phyloP scores from a whole-genome alignment of 1,140 invertebrate genomes.

The Drosophila bipectinata region DNA sequence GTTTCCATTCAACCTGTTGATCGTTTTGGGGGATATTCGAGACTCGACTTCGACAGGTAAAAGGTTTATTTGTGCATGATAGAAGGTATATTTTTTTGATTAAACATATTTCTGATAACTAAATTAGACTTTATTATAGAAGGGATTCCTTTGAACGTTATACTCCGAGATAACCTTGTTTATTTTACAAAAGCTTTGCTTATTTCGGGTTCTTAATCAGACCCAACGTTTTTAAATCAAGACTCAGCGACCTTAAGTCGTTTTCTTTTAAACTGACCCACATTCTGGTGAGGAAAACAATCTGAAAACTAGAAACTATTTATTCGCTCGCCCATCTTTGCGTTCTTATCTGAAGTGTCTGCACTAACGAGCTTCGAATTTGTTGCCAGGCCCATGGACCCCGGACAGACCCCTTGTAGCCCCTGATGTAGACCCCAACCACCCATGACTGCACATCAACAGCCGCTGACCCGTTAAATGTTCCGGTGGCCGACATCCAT shows the following conservation, averaged over 20 bases:
- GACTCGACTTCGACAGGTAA: conserved; percentile 4
- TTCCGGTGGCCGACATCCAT: conserved; percentile 64
- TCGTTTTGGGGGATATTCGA: conserved; percentile 9
- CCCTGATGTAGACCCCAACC: conserved; percentile 7
- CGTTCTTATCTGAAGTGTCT: conserved; percentile 73
- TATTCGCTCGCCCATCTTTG: conserved; percentile 56
- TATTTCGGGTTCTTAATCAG: background rate
- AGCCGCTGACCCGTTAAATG: conserved; percentile 74
- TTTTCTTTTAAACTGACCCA: conserved; percentile 32
- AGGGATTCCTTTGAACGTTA: background rate
- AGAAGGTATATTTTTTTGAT: background rate
- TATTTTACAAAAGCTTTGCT: background rate
- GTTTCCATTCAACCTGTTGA: conserved; percentile 35
- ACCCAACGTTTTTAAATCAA: background rate
- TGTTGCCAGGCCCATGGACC: conserved; percentile 36
- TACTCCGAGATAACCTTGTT: background rate
- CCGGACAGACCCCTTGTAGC: conserved; percentile 5
- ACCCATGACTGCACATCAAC: background rate
- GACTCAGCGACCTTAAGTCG: conserved; percentile 2
- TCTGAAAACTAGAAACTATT: conserved; percentile 46
- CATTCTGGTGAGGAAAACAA: conserved; percentile 29
- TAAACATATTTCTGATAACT: background rate
- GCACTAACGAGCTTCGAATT: conserved; percentile 75
- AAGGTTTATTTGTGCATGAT: conserved; percentile 8
- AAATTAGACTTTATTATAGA: background rate